Percentiles rank a stretch among this genome's conserved stretches.
phyloP scores from a whole-genome alignment of 2,797 vertebrate genomes.

The Scleropages formosus region DNA sequence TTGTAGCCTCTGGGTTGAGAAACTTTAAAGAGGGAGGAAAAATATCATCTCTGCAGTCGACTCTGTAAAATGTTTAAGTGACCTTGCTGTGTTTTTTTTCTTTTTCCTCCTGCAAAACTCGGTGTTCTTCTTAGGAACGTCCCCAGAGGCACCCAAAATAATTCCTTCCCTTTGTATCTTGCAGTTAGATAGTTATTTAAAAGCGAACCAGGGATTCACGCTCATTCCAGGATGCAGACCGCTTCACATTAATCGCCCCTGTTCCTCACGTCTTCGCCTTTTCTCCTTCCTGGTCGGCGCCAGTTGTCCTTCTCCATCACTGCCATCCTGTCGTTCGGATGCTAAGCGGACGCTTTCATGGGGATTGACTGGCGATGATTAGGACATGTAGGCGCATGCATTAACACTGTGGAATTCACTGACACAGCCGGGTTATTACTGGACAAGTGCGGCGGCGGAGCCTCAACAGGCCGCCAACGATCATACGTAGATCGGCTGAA shows the following conservation, averaged over 20 bases:
- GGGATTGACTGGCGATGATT: too few species aligned
- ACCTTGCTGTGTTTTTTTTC: slow-evolving; percentile 22
- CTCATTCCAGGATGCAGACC: slow-evolving; percentile 46
- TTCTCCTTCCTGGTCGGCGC: not conserved
- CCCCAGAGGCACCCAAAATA: slow-evolving; percentile 26
- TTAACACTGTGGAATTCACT: not conserved
- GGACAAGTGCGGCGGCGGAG: too few species aligned
- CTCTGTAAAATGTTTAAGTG: slow-evolving; percentile 15
- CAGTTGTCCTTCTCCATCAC: not conserved
- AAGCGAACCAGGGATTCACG: slow-evolving; percentile 33
- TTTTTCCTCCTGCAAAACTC: not conserved
- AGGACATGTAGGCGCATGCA: not conserved
- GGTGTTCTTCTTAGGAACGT: not conserved
- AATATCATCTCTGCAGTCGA: not conserved
- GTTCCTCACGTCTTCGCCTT: slow-evolving; percentile 36
- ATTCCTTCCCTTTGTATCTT: slow-evolving; percentile 44
- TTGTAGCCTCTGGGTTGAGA: slow-evolving; percentile 30
- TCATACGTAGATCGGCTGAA: not conserved
- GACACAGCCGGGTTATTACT: too few species aligned
- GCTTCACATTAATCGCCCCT: slow-evolving; percentile 47
- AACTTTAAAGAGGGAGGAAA: slow-evolving; percentile 25
- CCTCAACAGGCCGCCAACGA: too few species aligned
- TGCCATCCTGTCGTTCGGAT: not conserved
- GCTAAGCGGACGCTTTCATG: not conserved
- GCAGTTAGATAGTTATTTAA: slow-evolving; percentile 39